Evolutionary conservation across 2,113 vertebrate genomes (phyloP).

Genomic region (Bolborhynchus lineola): DNA sequence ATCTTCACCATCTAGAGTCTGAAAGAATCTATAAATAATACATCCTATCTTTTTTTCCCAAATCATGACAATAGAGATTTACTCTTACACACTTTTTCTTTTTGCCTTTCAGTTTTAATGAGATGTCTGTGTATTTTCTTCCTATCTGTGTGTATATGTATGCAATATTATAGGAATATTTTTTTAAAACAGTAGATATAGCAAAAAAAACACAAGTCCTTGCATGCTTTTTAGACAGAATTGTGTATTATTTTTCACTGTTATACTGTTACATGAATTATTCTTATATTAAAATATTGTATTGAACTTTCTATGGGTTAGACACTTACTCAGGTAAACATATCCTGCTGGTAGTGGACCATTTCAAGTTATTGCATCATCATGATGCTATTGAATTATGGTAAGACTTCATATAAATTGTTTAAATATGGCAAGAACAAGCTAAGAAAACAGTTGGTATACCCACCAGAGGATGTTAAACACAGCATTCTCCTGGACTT

Average conservation of each 20-base stretch:
- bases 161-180: background rate
- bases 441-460: background rate
- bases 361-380: rapidly evolving
- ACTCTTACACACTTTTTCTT: background rate
- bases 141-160: background rate
- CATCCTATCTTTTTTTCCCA: background rate
- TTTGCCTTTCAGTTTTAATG: background rate
- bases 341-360: background rate
- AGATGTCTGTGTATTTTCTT: background rate
- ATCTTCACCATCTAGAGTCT: background rate
- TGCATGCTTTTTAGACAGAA: background rate
- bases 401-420: background rate
- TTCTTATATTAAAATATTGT: background rate
- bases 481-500: rapidly evolving
- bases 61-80: background rate
- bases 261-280: background rate
- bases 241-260: background rate
- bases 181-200: background rate
- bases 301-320: background rate
- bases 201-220: rapidly evolving
- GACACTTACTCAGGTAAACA: background rate
- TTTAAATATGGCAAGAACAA: background rate
- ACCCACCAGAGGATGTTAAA: background rate
- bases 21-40: background rate
- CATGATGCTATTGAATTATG: background rate